These are phyloP conservation scores for Lydus trimaculatus DNA, from an alignment of 2,888 invertebrate species.

Conservation along the genomic window DNA sequence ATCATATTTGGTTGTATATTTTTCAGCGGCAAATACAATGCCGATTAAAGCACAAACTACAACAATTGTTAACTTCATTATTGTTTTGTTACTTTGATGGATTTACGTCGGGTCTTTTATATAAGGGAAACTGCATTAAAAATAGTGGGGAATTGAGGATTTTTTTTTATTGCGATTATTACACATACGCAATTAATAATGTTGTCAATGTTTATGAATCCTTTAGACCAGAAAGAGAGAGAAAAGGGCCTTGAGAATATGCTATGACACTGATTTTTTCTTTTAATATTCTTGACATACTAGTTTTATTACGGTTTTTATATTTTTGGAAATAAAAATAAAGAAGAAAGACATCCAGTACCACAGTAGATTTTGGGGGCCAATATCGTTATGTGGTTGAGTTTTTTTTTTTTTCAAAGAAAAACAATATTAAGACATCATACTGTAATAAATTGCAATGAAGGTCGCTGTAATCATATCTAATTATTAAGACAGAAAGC, in stretches of 20 bases:
- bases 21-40: conserved; percentile 10
- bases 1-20: conserved; percentile 63
- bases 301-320: not conserved
- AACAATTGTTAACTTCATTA: conserved; percentile 1
- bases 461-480: not conserved
- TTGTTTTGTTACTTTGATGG: not conserved
- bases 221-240: not conserved
- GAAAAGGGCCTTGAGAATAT: not conserved
- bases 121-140: not conserved
- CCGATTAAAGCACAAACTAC: not conserved
- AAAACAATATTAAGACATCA: not conserved
- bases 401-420: not conserved
- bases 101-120: not conserved
- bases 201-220: not conserved
- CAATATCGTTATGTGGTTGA: not conserved
- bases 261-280: not conserved
- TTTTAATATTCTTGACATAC: not conserved
- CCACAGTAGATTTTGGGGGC: not conserved
- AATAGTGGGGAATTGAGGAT: not conserved
- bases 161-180: not conserved
- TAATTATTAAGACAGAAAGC: not conserved
- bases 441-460: not conserved
- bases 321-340: not conserved
- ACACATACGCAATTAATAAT: not conserved
- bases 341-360: not conserved